Evolutionary conservation across 1,140 invertebrate species (phyloP), one percentile per base, ranked within the genome.

Genomic region (Propsilocerus akamusi): DNA sequence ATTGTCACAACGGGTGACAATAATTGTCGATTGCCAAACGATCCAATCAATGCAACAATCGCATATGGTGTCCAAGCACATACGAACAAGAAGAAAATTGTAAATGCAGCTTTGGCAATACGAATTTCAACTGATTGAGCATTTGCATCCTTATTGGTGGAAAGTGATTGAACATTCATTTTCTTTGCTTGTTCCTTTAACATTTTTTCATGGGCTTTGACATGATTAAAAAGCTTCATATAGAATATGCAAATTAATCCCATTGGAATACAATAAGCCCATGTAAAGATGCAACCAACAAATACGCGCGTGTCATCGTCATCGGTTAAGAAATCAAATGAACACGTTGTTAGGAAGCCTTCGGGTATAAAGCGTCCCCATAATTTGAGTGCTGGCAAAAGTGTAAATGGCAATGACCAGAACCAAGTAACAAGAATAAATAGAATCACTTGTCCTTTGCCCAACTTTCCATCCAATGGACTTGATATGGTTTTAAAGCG

Each of bases 121-220:
- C 76, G 70, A 26, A 85, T 74, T 58, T 85, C 81, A 3, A 79
- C 74, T 51, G 77, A 79, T 49, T 75, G 71, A 47, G 70, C 64
- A 1, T 75, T 73, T 34, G 76, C 72, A 46, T 78, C 80, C 55
- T 80, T 74, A 61, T 81, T 81, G 1, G 74, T 73, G 10, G 78
- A 72, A 4, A 86, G 59, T 0, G 79, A 83, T 56, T 83, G 82
- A 0, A 86, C 77, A 55, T 86, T 86, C 83, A 86, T 86, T 59
- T 83, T 84, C 63, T 82, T 83, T 0, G 82, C 82, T 72, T 85
- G 81, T 17, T 80, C 78, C 32, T 74, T 70, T 37, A 90, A 71
- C 74, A 86, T 83, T 57, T 78, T 76, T 57, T 87, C 83, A 60
- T 90, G 85, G 22, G 70, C 69, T 0, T 76, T 71, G 1, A 71